Base-by-base conservation (phyloP, 2,113 vertebrate species). In the Echinops telfairi region DNA sequence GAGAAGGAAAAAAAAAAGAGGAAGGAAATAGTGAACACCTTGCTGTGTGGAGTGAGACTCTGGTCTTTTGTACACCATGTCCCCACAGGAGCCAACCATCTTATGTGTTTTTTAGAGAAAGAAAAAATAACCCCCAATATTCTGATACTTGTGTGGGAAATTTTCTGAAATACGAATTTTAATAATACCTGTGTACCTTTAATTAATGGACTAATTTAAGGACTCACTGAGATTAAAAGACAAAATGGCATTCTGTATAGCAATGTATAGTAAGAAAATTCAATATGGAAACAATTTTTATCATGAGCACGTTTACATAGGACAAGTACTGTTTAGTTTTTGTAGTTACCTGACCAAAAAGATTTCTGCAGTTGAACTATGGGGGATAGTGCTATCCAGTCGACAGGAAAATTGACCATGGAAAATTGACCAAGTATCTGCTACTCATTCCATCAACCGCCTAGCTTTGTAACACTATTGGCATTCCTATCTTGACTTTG, bases 391-490 rank as follows among this genome's bases (percentile, higher is more conserved):
- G 5, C 40, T 77, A 58, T 14, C n/a, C 77, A 71, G 31, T 38
- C 22, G 33, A 83, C 53, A 68, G 25, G 53, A 82, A 81, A 94
- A 78, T 77, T 27, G n/a, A 31, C 58, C 31, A 62, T 68, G 4
- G 29, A 90, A 81, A 25, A 29, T n/a, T n/a, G n/a, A n/a, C n/a
- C n/a, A 83, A 58, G 81, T 68, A 76, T 16, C 27, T 47, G 23
- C 33, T 90, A 71, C 29, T 83, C 77, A 68, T 82, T 73, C 71
- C 53, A 86, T 83, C 71, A 95, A 23, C 85, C 15, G 77, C 36
- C 23, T 71, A 57, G 43, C 36, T 83, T 80, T 73, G 31, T 66
- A 81, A 73, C 31, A 62, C 43, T 66, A 85, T 40, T 75, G 89
- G 71, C 76, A 73, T 89, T 62, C 36, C 27, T 81, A 68, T 83